Base-by-base conservation (phyloP, 2,888 invertebrate genomes). In the Scaptomyza flava region DNA sequence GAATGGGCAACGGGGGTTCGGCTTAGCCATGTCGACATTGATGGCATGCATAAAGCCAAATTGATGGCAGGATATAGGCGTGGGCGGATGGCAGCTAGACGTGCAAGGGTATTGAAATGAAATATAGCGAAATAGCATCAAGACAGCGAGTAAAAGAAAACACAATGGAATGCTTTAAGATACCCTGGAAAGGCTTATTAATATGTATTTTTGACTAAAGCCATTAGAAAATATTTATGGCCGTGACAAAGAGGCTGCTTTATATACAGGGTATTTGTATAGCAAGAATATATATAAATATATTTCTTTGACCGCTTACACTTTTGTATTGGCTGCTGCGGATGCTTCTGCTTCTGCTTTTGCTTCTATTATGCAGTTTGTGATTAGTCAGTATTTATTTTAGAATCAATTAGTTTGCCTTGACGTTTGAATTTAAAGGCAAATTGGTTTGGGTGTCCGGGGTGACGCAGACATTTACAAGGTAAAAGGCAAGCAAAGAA, bases 361-460 rank as follows among this genome's bases (percentile, higher is more conserved):
- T 54, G 17, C 17, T n/a, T n/a, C n/a, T 17, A 31, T 63, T 52
- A 42, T 62, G 80, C 84, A 82, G 86, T 82, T 82, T 85, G 84
- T 82, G 87, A 85, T 84, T 84, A 84, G 87, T 84, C 84, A 84
- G 82, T 79, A 85, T 82, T 84, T 84, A 84, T 84, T 84, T 84
- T 87, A 69, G 76, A 84, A 84, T 84, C 84, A 84, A 84, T 84
- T 84, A 84, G 83, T 82, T 84, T 77, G 70, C 72, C 75, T 86
- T 73, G 81, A 73, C 66, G 68, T 52, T 33, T 8, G 20, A 23
- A 20, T 14, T 14, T 6, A 0, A 20, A 8, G 9, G 6, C 8
- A 38, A 33, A 42, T 34, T 27, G 7, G 34, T 8, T n/a, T 14
- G 30, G 12, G 12, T 14, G 6, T 30, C 8, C 14, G 7, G 27